Percentiles rank a stretch among this genome's conserved stretches.
Conservation (phyloP, 1,140 invertebrate genomes). For the Apis dorsata region DNA sequence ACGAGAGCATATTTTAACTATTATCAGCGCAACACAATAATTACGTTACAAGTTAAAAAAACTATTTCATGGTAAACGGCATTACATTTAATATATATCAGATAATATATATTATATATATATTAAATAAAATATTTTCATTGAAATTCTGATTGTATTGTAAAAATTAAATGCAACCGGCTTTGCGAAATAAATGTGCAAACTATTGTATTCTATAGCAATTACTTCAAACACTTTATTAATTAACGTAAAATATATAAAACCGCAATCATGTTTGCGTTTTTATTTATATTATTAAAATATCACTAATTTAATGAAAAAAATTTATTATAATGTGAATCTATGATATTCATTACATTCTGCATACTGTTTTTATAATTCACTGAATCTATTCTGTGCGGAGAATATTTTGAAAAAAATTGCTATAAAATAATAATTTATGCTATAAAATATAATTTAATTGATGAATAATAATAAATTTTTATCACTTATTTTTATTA, state of each 20-base stretch:
- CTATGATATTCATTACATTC: slow-evolving; percentile 40
- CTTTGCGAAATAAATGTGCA: slow-evolving; percentile 3
- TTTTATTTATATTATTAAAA: neutral
- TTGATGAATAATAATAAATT: neutral
- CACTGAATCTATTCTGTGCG: neutral
- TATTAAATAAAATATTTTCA: slow-evolving; percentile 29
- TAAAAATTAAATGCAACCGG: neutral
- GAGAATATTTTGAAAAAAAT: neutral
- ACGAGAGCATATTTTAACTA: neutral
- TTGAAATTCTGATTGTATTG: neutral
- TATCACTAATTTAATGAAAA: neutral
- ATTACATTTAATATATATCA: slow-evolving; percentile 3
- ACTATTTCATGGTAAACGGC: neutral
- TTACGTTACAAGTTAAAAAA: slow-evolving; percentile 1
- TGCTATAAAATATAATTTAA: neutral
- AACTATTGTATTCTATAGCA: neutral
- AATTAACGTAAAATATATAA: slow-evolving; percentile 2
- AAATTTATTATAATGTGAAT: slow-evolving; percentile 28
- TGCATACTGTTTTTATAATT: neutral
- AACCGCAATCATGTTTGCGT: neutral
- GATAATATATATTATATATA: too few relatives aligned
- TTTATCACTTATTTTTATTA: neutral
- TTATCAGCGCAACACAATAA: slow-evolving; percentile 22
- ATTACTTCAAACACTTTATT: slow-evolving; percentile 18
- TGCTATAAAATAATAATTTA: neutral